Conservation (phyloP, 2,113 vertebrate genomes). For the Hemiscyllium ocellatum region DNA sequence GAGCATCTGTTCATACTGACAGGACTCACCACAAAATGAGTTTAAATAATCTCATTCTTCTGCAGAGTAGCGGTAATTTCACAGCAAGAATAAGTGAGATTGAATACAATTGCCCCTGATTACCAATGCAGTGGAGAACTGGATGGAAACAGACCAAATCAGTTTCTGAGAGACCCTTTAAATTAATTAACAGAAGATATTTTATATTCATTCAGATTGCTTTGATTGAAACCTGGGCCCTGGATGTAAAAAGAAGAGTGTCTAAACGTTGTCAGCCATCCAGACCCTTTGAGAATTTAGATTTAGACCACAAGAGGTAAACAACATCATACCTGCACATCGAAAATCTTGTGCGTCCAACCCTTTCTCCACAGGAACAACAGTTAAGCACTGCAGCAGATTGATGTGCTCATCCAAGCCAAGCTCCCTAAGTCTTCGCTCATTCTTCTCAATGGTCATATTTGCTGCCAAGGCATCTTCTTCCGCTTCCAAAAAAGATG, state of each 20-base stretch:
- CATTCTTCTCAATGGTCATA: conserved; percentile 45
- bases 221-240: not conserved
- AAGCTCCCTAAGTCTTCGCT: conserved; percentile 62
- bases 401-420: conserved; percentile 67
- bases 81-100: not conserved
- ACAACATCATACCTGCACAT: conserved; percentile 72
- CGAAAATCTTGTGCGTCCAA: conserved; percentile 83
- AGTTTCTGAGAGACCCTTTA: not conserved
- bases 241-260: not conserved
- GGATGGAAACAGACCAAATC: not conserved
- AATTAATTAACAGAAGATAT: not conserved
- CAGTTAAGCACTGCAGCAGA: conserved; percentile 71
- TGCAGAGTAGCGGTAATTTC: too few relatives aligned
- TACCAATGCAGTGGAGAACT: not conserved
- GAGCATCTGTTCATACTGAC: too few relatives aligned
- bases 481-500: conserved; percentile 72
- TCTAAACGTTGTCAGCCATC: not conserved
- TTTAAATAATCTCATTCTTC: too few relatives aligned
- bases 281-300: not conserved
- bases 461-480: conserved; percentile 61
- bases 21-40: too few relatives aligned
- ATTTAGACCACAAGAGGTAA: not conserved
- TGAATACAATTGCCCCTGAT: not conserved
- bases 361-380: conserved; percentile 76
- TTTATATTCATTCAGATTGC: not conserved